Base-by-base conservation (phyloP, 92 coral and sea anemone genomes). In the Phenganax marumi region DNA sequence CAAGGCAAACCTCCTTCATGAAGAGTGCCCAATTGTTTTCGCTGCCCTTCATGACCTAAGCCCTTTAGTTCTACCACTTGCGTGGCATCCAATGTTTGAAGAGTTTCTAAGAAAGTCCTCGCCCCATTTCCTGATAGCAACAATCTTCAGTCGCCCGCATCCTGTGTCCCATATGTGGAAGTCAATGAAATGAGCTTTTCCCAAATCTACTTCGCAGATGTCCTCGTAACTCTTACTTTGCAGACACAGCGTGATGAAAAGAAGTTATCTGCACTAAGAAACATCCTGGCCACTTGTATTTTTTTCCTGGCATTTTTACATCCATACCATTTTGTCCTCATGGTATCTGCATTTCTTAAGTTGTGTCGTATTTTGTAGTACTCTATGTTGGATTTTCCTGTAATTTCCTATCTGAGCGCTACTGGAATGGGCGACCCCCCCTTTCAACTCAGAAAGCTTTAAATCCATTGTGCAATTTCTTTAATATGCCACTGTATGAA, bases 1-100 rank as follows among this genome's bases (percentile, higher is more conserved):
- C 63, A 23, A 65, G 25, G 25, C 25, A 2, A 65, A 65, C 18
- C 23, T 33, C 25, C 26, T 65, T 3, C 72, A 65, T 12, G 72
- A 65, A 65, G 72, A 65, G 25, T 65, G 24, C 25, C 72, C 72
- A 17, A 65, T 65, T 33, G 23, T 65, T 65, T 65, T 65, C 25
- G 26, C 18, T 23, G 72, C 25, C 23, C 72, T 65, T 17, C 18
- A 9, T 12, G 72, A 17, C 26, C 0, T 65, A 23, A 17, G 23
- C 25, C 18, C 23, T 12, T 23, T 3, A 16, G 18, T 65, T 65
- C 25, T 65, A 33, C 72, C 6, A 12, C 18, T 1, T 3, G 72
- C 18, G 25, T 65, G 72, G 72, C 72, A 23, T 23, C 21, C 33
- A 11, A 65, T 65, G 72, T 65, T 65, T 65, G 72, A 65, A 33